Base-by-base conservation (phyloP, 2,888 invertebrate species). In the Stenurella melanura region DNA sequence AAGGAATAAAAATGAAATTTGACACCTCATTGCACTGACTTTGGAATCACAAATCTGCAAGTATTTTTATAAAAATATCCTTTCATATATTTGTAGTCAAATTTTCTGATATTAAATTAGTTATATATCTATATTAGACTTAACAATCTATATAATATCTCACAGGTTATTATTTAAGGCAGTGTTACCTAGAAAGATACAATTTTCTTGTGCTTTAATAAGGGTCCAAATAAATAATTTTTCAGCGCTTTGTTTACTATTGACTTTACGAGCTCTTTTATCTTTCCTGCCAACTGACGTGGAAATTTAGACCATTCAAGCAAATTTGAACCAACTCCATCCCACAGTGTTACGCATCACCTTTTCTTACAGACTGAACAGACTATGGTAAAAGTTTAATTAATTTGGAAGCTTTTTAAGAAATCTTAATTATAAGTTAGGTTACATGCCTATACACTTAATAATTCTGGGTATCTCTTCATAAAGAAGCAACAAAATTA, bases 1-100 rank as follows among this genome's bases (percentile, higher is more conserved):
- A 38, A 15, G 42, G 42, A 64, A 42, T 42, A 64, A 60, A 60
- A n/a, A 60, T 60, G n/a, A 60, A 64, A 64, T 64, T 64, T 64
- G 19, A 19, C 64, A 42, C 64, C 7, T 64, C 18, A 38, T 19
- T 64, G n/a, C 42, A 50, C 17, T 42, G 42, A 21, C 12, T 64
- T 38, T 42, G 42, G 21, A 64, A 15, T 42, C 17, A 42, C 19
- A 3, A 9, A 64, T 64, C 17, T 11, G n/a, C 5, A 6, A 19
- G 38, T 19, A 11, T 42, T 10, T 64, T 1, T 12, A 42, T 50
- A 50, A n/a, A 50, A 50, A 15, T 15, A 50, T 17, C 6, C n/a
- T n/a, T 7, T 15, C 50, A n/a, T n/a, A n/a, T 7, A 50, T n/a
- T 50, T 50, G n/a, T 12, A 7, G 6, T n/a, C n/a, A 1, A 50